Conservation (phyloP, 2,113 vertebrate species). For the Scytalopus superciliaris region DNA sequence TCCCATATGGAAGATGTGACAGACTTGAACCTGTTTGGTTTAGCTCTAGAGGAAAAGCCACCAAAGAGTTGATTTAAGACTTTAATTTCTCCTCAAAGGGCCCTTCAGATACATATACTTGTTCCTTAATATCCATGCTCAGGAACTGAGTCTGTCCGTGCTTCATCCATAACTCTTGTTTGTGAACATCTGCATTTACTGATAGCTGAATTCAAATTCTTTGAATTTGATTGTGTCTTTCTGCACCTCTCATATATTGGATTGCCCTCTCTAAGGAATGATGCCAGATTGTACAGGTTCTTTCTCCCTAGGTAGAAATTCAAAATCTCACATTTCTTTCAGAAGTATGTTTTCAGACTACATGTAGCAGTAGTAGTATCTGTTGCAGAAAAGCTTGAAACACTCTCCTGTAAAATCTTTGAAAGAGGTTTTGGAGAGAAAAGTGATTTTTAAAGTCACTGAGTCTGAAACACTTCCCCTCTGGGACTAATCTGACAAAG, state of each 20-base stretch:
- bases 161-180: neutral
- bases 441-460: neutral
- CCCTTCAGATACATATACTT: neutral
- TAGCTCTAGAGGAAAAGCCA: neutral
- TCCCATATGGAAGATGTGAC: neutral
- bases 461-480: neutral
- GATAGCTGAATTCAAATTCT: neutral
- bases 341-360: neutral
- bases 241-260: neutral
- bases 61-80: neutral
- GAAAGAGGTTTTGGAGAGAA: neutral
- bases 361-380: neutral
- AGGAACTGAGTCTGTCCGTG: fast-evolving
- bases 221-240: neutral
- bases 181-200: neutral
- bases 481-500: neutral
- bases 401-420: neutral
- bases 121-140: neutral
- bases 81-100: neutral
- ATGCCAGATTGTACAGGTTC: neutral
- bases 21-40: neutral
- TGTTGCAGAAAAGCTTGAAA: neutral
- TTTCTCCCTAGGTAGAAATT: neutral
- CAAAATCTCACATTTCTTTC: neutral
- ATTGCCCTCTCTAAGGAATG: neutral